Evolutionary conservation across 2,888 invertebrate species (phyloP), one percentile per base, ranked within the genome.

Genomic region (Pristionchus mayeri): DNA sequence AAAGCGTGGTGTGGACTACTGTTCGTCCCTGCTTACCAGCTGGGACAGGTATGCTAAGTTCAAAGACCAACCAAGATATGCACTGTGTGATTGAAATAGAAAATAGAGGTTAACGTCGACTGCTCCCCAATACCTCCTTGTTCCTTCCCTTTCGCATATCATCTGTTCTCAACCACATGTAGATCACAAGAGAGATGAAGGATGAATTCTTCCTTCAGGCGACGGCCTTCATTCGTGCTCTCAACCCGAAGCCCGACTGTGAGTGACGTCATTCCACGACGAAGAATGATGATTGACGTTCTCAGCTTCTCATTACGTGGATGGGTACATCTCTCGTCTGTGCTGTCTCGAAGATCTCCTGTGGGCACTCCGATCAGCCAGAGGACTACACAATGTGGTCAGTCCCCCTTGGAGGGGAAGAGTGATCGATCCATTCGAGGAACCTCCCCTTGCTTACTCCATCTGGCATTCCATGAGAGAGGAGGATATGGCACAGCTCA

Each of bases 221-320:
- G 34, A 82, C 81, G 4, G n/a, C 63, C 40, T 82, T 82, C 81
- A 82, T 82, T 63, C 81, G 81, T 30, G 81, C 63, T 27, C 81
- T 82, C 63, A 82, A 82, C 48, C 81, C 81, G 21, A 82, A 82
- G 52, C 63, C 81, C n/a, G 63, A 63, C 30, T 48, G 81, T 82
- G 48, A 80, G 30, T 48, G 44, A n/a, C 11, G 57, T 76, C 48
- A 44, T 48, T 30, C 50, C 9, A 27, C 16, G 30, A 13, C 34
- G 13, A 13, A 16, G 63, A 63, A 16, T 34, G 18, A 13, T 63
- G 2, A 16, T 3, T 71, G 71, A 71, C 44, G 11, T 67, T 67
- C 37, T 27, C 76, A 80, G 80, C 34, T 16, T 54, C 80, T 30
- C 80, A 80, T 48, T 82, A 82, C 48, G 81, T 82, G 27, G 81